phyloP scores from a whole-genome alignment of 2,888 invertebrate genomes.

The Ormyrus labotus region DNA sequence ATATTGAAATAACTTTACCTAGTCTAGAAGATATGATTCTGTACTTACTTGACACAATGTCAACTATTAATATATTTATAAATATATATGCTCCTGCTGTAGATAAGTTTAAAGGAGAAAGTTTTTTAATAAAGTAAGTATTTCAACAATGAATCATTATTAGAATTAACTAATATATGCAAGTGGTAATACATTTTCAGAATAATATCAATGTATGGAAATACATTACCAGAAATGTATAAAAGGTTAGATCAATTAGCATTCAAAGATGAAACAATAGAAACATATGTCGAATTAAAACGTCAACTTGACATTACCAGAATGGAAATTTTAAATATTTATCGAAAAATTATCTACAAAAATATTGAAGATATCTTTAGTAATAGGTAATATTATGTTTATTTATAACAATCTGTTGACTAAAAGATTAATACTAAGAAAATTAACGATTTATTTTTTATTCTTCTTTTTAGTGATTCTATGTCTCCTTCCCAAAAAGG shows the following conservation, averaged over 20 bases:
- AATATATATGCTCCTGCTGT: conserved; percentile 81
- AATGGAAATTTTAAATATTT: conserved; percentile 76
- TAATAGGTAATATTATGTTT: conserved; percentile 67
- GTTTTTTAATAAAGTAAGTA: conserved; percentile 77
- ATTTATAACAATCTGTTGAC: conserved; percentile 1
- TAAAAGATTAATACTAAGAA: conserved; percentile 7
- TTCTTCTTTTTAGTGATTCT: conserved; percentile 54
- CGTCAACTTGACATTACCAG: conserved; percentile 77
- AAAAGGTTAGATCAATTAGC: conserved; percentile 78
- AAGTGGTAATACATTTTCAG: conserved; percentile 76
- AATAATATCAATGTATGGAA: conserved; percentile 86
- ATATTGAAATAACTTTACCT: conserved; percentile 73
- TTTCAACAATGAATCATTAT: conserved; percentile 8
- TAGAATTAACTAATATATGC: background rate
- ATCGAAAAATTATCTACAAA: conserved; percentile 73
- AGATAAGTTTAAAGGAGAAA: conserved; percentile 78
- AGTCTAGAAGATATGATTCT: conserved; percentile 82
- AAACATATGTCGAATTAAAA: conserved; percentile 74
- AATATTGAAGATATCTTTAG: conserved; percentile 70
- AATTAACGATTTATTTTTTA: conserved; percentile 49
- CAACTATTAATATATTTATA: conserved; percentile 83
- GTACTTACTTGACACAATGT: conserved; percentile 83
- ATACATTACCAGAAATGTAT: conserved; percentile 84
- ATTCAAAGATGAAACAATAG: conserved; percentile 72
- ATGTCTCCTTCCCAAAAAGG: conserved; percentile 65